These are phyloP conservation scores for Alectura lathami DNA, from an alignment of 2,113 vertebrate genomes.

Conservation along the genomic window DNA sequence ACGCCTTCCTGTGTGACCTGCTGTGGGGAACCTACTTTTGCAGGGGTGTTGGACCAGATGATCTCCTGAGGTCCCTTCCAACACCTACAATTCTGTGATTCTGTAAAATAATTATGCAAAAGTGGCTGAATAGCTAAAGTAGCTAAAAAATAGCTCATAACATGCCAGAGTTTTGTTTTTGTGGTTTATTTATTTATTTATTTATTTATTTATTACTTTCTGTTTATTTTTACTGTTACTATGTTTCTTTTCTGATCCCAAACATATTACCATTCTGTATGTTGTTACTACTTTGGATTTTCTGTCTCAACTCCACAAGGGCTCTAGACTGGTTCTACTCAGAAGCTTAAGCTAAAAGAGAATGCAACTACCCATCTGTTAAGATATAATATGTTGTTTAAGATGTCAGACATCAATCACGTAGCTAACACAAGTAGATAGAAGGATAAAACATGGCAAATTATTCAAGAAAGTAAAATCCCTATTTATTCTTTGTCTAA, in stretches of 20 bases:
- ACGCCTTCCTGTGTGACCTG: no score
- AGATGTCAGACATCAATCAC: background rate
- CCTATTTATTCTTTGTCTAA: background rate
- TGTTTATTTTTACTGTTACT: background rate
- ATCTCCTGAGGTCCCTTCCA: background rate
- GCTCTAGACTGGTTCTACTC: background rate
- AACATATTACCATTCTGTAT: background rate
- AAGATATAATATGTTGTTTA: background rate
- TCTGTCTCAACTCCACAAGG: accelerated
- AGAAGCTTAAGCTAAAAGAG: background rate
- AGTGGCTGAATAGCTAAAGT: no score
- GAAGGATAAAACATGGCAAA: background rate
- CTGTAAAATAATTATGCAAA: background rate
- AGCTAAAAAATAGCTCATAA: background rate
- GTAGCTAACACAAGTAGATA: accelerated
- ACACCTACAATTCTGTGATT: background rate
- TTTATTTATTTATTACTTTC: background rate
- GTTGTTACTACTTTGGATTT: background rate
- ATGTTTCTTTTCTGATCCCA: background rate
- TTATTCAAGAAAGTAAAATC: background rate
- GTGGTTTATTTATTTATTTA: background rate
- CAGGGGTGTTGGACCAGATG: background rate
- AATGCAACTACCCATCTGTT: background rate
- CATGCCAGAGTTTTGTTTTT: no score
- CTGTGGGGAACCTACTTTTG: background rate